A percentile compares a stretch with the other conserved stretches of the same genome.
phyloP scores from a whole-genome alignment of 1,140 invertebrate genomes.

The Drosophila navojoa region DNA sequence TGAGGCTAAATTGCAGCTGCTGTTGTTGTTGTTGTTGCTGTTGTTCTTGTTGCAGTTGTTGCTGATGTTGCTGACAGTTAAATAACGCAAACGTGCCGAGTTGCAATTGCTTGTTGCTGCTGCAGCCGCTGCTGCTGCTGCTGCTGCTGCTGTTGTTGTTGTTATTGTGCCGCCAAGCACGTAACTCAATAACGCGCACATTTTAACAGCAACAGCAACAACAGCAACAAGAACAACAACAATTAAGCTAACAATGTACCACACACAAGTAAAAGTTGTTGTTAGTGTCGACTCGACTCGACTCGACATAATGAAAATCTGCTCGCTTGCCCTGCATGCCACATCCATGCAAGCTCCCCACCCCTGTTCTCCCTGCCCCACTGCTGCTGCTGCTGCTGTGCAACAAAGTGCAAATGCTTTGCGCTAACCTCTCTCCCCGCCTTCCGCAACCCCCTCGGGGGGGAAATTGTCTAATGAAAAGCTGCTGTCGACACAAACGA shows the following conservation, averaged over 20 bases:
- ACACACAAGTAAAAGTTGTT: constrained; percentile 77
- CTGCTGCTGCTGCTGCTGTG: no score
- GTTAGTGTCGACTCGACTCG: constrained; percentile 71
- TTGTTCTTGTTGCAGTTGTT: constrained; percentile 37
- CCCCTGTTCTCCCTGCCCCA: neutral
- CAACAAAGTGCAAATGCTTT: constrained; percentile 44
- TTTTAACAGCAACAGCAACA: constrained; percentile 73
- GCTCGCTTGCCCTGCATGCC: constrained; percentile 32
- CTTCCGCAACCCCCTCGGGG: constrained; percentile 20
- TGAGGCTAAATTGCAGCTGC: constrained; percentile 45
- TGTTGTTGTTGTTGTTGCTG: constrained; percentile 38
- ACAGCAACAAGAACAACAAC: constrained; percentile 67
- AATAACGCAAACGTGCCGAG: constrained; percentile 75
- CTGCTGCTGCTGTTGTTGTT: constrained; percentile 13
- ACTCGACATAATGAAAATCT: constrained; percentile 79
- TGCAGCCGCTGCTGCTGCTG: constrained; percentile 8
- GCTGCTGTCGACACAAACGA: constrained; percentile 79
- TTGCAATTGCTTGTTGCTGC: constrained; percentile 64
- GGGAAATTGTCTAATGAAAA: constrained; percentile 81
- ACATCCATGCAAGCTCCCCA: neutral
- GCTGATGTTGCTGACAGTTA: constrained; percentile 67
- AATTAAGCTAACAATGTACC: constrained; percentile 75
- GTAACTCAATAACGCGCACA: constrained; percentile 80
- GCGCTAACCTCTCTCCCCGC: neutral
- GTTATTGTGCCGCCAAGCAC: constrained; percentile 69